Conservation (phyloP, 2,888 invertebrate species). For the Tachina grossa region DNA sequence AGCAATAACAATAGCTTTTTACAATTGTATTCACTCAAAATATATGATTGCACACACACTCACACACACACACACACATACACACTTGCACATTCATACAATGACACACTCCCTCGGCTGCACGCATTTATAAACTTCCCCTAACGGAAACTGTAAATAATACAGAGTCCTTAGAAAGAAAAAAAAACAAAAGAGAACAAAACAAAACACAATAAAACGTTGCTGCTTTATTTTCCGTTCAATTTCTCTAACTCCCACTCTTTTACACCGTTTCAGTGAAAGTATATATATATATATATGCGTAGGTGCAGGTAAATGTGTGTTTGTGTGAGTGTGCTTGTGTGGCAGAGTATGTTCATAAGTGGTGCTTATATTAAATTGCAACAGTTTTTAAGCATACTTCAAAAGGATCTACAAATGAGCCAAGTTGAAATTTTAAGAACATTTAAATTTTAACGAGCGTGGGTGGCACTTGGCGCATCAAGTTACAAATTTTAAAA, state of each 20-base stretch:
- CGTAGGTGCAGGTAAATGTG: neutral
- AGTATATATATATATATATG: neutral
- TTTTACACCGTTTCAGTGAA: neutral
- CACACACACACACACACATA: neutral
- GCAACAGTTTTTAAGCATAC: constrained; percentile 39
- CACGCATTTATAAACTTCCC: constrained; percentile 38
- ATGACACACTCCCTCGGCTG: neutral
- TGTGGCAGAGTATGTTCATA: neutral
- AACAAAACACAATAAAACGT: constrained; percentile 27
- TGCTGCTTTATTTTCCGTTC: constrained; percentile 32
- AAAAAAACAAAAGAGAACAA: neutral
- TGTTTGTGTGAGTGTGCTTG: neutral
- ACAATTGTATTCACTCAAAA: constrained; percentile 46
- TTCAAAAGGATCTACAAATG: constrained; percentile 18
- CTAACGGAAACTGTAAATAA: constrained; percentile 60
- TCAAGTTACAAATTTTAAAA: neutral
- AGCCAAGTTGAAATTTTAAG: constrained; percentile 4
- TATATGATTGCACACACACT: constrained; percentile 16
- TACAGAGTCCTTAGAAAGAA: constrained; percentile 52
- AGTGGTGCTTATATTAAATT: constrained; percentile 39
- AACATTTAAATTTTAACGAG: constrained; percentile 10
- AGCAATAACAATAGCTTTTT: constrained; percentile 48
- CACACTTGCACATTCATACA: neutral
- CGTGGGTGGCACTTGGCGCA: neutral
- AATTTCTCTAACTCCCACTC: neutral